Evolutionary conservation across 2,888 invertebrate genomes (phyloP), one percentile per base, ranked within the genome.

Genomic region (Euzophera pinguis): DNA sequence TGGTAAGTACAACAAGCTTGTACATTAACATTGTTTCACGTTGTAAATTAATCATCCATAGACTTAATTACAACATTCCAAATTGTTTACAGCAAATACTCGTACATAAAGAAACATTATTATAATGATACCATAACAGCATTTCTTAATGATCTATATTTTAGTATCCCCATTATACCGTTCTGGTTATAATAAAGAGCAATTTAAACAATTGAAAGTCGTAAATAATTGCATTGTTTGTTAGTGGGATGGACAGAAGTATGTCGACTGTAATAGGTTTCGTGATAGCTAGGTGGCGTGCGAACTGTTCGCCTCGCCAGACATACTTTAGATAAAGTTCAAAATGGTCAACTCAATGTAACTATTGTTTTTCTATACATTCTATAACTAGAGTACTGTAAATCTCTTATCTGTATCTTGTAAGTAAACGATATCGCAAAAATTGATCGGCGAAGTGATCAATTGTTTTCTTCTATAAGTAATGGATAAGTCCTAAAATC

Each of bases 241-340:
- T 73, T 68, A 70, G 66, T 64, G 62, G 71, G 78, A 79, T 74
- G 71, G 79, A 80, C 79, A 80, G 76, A 81, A 78, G 71, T 81
- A 71, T 78, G 80, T 75, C 78, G 78, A 75, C 72, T 69, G 80
- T 78, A 79, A 79, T 77, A 77, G 75, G 73, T 66, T 73, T 75
- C 78, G 76, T 80, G 79, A 78, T 76, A 71, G 67, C 66, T 63
- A 60, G 67, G 62, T 67, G 69, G 72, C 77, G 75, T 80, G 80
- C 76, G 80, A 80, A 78, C 77, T 67, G 32, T 32, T 16, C 3
- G 42, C 13, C 14, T 32, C n/a, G 27, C 3, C n/a, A 43, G 17
- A 17, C 53, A 59, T 56, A 54, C 38, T 53, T 53, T 41, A 10
- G 32, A 32, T 32, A 32, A 32, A 32, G 32, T 32, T 32, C 32